Percentiles rank a stretch among this genome's conserved stretches.
Evolutionary conservation across 2,888 invertebrate genomes (phyloP).

Genomic region (Phalangium opilio): DNA sequence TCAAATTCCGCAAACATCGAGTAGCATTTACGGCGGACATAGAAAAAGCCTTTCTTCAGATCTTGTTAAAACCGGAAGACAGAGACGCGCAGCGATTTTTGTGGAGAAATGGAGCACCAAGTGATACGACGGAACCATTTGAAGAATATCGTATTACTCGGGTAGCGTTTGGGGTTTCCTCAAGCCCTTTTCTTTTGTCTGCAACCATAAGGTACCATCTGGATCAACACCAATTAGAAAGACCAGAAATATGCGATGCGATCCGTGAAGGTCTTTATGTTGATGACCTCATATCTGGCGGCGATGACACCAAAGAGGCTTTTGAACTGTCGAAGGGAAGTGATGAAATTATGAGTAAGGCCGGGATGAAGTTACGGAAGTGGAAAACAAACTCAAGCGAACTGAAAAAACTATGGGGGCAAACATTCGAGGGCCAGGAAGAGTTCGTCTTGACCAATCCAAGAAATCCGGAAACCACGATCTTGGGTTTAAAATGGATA

Average conservation of each 20-base stretch:
- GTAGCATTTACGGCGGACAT: slow-evolving; percentile 9
- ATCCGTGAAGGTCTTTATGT: background rate
- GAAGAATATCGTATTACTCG: background rate
- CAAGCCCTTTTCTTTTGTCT: slow-evolving; percentile 1
- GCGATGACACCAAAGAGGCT: background rate
- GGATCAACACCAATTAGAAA: background rate
- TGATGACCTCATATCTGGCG: background rate
- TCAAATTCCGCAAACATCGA: slow-evolving; percentile 11
- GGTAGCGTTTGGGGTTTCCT: background rate
- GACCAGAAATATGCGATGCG: background rate
- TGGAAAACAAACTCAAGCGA: slow-evolving; percentile 1
- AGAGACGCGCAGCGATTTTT: slow-evolving; percentile 6
- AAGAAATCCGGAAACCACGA: background rate
- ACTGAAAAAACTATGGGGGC: background rate
- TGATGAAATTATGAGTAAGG: background rate
- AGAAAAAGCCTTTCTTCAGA: slow-evolving; percentile 8
- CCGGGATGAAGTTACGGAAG: slow-evolving; percentile 1
- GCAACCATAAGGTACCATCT: slow-evolving; percentile 2
- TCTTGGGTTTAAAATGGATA: slow-evolving; percentile 1
- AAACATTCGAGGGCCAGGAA: background rate
- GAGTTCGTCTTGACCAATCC: background rate
- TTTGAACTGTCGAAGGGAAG: background rate
- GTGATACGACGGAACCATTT: no score
- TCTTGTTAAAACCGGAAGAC: slow-evolving; percentile 5
- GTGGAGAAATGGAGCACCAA: background rate